Evolutionary conservation across 2,113 vertebrate genomes (phyloP).

Genomic region (Sterna hirundo): DNA sequence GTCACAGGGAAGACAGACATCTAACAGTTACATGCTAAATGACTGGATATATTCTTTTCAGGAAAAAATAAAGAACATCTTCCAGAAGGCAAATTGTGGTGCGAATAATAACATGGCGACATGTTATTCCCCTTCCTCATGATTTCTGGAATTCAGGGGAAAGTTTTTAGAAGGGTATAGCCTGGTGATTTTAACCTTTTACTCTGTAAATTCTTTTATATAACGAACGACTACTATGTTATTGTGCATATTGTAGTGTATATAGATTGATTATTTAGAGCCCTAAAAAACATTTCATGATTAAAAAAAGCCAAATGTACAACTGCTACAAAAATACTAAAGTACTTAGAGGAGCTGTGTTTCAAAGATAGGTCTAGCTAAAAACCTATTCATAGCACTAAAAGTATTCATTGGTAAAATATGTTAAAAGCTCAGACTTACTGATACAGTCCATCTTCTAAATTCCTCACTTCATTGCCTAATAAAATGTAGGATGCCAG

Average conservation of each 20-base stretch:
- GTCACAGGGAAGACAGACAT: background rate
- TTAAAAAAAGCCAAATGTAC: background rate
- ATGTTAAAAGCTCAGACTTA: background rate
- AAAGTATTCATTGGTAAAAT: background rate
- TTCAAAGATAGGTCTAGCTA: background rate
- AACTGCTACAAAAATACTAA: background rate
- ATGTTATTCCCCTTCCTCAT: background rate
- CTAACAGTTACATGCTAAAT: background rate
- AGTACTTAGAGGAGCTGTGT: background rate
- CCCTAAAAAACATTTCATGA: background rate
- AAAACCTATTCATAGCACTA: background rate
- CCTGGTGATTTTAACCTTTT: background rate
- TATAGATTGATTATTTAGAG: background rate
- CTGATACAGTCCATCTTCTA: background rate
- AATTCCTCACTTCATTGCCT: background rate
- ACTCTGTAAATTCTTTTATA: background rate
- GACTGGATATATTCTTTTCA: background rate
- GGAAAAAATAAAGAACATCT: background rate
- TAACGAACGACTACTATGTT: background rate
- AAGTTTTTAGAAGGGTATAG: background rate
- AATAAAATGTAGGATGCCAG: background rate
- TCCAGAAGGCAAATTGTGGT: background rate
- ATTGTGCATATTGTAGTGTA: background rate
- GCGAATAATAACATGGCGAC: background rate
- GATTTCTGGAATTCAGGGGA: background rate